A percentile compares a stretch with the other conserved stretches of the same genome.
Conservation (phyloP, 2,113 vertebrate species). For the Pyxicephalus adspersus region DNA sequence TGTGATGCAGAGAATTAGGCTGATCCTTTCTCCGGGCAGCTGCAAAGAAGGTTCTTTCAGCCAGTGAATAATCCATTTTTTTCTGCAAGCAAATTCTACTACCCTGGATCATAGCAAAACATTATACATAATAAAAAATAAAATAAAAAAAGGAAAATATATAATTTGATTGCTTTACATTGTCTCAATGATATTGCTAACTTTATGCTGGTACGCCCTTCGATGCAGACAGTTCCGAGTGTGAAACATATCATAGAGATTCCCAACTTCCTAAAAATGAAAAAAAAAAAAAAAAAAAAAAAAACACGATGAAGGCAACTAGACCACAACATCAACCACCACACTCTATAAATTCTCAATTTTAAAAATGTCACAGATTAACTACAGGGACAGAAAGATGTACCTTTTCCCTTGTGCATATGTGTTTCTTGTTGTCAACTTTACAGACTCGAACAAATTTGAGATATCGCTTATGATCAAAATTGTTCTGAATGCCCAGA, state of each 20-base stretch:
- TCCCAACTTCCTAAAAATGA: conserved; percentile 84
- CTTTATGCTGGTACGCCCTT: conserved; percentile 93
- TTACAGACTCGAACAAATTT: conserved; percentile 89
- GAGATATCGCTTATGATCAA: conserved; percentile 87
- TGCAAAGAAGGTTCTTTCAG: too few relatives aligned
- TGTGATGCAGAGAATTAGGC: too few relatives aligned
- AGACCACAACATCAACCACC: background rate
- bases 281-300: background rate
- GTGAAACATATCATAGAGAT: conserved; percentile 96
- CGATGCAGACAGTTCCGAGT: conserved; percentile 87
- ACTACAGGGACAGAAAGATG: background rate
- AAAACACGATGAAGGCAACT: too few relatives aligned
- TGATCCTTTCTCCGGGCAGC: too few relatives aligned
- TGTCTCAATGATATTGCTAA: conserved; percentile 87
- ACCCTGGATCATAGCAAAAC: too few relatives aligned
- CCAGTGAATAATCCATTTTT: too few relatives aligned
- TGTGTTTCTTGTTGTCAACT: conserved; percentile 74
- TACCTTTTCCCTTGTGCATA: conserved; percentile 94
- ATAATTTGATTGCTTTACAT: conserved; percentile 80
- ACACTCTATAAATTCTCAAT: background rate
- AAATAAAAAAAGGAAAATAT: background rate
- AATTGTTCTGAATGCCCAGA: conserved; percentile 92
- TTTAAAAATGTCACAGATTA: background rate
- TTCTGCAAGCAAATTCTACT: too few relatives aligned
- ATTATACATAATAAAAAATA: background rate